phyloP scores from a whole-genome alignment of 2,113 vertebrate species.

The Motacilla alba region DNA sequence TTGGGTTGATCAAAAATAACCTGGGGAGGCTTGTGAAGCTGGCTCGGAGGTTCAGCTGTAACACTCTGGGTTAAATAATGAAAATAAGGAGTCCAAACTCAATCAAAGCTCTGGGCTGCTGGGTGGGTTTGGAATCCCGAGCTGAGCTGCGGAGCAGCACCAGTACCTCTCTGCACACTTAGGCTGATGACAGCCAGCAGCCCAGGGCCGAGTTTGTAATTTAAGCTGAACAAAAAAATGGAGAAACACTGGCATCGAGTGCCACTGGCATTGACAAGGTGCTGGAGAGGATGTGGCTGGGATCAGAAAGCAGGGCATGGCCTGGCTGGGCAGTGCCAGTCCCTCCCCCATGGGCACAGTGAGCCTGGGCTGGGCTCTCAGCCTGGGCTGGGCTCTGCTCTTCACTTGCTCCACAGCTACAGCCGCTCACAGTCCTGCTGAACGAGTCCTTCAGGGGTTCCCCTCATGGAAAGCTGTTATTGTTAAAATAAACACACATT shows the following conservation, averaged over 20 bases:
- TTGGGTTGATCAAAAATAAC: neutral
- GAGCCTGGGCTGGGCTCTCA: neutral
- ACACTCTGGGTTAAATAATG: neutral
- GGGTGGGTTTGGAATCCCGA: neutral
- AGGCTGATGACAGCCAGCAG: accelerated
- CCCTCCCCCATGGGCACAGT: accelerated
- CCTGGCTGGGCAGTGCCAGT: neutral
- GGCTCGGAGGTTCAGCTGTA: neutral
- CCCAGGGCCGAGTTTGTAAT: accelerated
- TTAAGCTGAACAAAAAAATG: neutral
- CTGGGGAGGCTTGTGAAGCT: neutral
- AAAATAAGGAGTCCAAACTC: neutral
- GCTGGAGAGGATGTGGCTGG: accelerated
- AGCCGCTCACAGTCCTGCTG: neutral
- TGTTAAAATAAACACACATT: conserved; percentile 64
- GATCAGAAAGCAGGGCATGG: neutral
- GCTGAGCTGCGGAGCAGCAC: neutral
- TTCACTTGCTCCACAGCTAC: neutral
- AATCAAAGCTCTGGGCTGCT: neutral
- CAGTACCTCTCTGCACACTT: neutral
- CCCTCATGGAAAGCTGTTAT: conserved; percentile 2
- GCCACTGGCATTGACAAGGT: neutral
- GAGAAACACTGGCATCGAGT: neutral
- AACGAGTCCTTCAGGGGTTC: conserved; percentile 19
- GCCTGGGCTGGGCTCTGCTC: neutral